Evolutionary conservation across 2,888 invertebrate genomes (phyloP), one percentile per base, ranked within the genome.

Genomic region (Ectobius pallidus): DNA sequence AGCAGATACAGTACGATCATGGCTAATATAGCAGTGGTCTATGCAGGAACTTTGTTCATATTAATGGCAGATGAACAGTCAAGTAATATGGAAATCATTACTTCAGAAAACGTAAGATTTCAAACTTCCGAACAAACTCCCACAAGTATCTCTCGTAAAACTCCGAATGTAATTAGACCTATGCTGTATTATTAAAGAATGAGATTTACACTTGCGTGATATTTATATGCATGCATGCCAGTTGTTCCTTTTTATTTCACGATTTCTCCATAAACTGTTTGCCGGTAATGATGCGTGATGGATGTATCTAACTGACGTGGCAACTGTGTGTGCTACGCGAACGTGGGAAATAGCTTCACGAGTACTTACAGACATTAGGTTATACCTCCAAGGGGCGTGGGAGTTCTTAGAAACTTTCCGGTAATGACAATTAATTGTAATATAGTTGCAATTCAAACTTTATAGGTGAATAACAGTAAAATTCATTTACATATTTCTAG

Each of bases 251-350:
- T 62, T 39, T 39, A 22, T 39, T 65, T 65, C 46, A 65, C 46
- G 65, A 27, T 65, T 65, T 18, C 27, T 44, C 44, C 46, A 65
- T 65, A 65, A 65, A 65, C 46, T 27, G 42, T 44, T 46, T 30
- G 65, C 27, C 46, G 65, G 65, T 65, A 65, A 65, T 65, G 46
- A 65, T 30, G 46, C 65, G 65, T 65, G 65, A 65, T 44, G 46
- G 46, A 58, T 58, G n/a, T 58, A 30, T 30, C 0, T 58, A 30
- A n/a, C 58, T 58, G 32, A 30, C 58, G 30, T n/a, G 58, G 58
- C n/a, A 58, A 58, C n/a, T n/a, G 25, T 58, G 30, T 30, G 27
- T 18, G 58, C 27, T 58, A 58, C 58, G 16, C 3, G 25, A 58
- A 58, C 46, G 46, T 65, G 65, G 65, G 65, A 65, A 65, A 42